Evolutionary conservation across 2,888 invertebrate species (phyloP).

Genomic region (Chrysina gloriosa): DNA sequence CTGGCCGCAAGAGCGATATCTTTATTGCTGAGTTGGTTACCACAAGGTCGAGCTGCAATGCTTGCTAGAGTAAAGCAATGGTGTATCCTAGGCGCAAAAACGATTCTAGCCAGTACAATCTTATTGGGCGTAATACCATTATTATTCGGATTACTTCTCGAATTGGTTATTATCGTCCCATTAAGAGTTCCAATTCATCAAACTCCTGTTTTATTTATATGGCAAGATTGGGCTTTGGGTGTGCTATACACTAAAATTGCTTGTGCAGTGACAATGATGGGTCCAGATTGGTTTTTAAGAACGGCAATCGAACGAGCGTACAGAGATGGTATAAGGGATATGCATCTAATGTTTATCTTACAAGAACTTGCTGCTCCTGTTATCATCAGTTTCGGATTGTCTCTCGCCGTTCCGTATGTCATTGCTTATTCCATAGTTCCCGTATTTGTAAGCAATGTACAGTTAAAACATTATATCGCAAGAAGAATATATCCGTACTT

Average conservation of each 20-base stretch:
- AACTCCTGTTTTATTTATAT: constrained; percentile 88
- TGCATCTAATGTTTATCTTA: constrained; percentile 89
- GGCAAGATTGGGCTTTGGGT: constrained; percentile 98
- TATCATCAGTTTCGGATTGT: constrained; percentile 87
- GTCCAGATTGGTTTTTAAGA: constrained; percentile 94
- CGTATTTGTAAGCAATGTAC: constrained; percentile 72
- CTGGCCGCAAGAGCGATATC: constrained; percentile 85
- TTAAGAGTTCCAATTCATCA: constrained; percentile 91
- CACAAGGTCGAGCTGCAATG: constrained; percentile 86
- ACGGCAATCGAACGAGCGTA: constrained; percentile 93
- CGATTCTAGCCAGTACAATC: constrained; percentile 80
- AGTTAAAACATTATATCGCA: constrained; percentile 80
- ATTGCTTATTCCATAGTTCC: constrained; percentile 83
- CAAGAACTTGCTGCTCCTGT: constrained; percentile 90
- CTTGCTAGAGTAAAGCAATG: constrained; percentile 78
- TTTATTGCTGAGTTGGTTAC: constrained; percentile 87
- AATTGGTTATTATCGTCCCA: constrained; percentile 92
- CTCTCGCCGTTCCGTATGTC: constrained; percentile 93
- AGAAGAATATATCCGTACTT: constrained; percentile 92
- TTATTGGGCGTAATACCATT: constrained; percentile 92
- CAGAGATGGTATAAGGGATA: constrained; percentile 91
- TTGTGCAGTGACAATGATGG: constrained; percentile 97
- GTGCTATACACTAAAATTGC: constrained; percentile 98
- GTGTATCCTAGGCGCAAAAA: constrained; percentile 80
- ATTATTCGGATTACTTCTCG: constrained; percentile 90